Base-by-base conservation (phyloP, 2,113 vertebrate genomes). In the Malurus elegans region DNA sequence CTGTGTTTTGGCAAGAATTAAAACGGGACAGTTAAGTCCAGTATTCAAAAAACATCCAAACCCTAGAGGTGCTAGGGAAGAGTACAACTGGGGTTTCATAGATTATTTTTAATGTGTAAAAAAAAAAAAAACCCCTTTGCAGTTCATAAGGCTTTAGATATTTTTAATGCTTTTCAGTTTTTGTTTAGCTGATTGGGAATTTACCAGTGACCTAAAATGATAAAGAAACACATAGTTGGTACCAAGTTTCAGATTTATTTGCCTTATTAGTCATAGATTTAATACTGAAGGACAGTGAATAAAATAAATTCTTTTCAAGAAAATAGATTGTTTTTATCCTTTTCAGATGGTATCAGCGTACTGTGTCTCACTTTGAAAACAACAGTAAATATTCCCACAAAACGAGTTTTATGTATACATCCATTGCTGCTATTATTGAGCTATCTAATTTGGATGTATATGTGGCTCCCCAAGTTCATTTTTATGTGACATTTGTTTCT, bases 401-500 rank as follows among this genome's bases (percentile, higher is more conserved):
- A 80, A 44, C 3, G 34, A 74, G 12, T 38, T 86, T 88, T 86
- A 53, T n/a, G 20, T 21, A 71, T 19, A 29, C 57, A 64, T 48
- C 45, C 58, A 75, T 38, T 79, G 51, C 65, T 93, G 60, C 45
- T 83, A 88, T 78, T 74, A 80, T 66, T 53, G 61, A 13, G 5
- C 47, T 73, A 26, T 58, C 93, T 88, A 71, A 87, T 92, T 93
- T 93, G 73, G 48, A 91, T 81, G 70, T 81, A 29, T 48, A 29
- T 50, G 57, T 89, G 70, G 57, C 85, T 85, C 57, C n/a, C 48
- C 69, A 69, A 60, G 74, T 75, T 78, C 44, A 92, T 96, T 93
- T 95, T 92, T 69, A 57, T 88, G 61, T 76, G 69, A 53, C 61
- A 57, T 86, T 92, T 79, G 29, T 82, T 91, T 84, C 65, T 92